phyloP scores from a whole-genome alignment of 2,888 invertebrate species.

The Minunthozetes semirufus region DNA sequence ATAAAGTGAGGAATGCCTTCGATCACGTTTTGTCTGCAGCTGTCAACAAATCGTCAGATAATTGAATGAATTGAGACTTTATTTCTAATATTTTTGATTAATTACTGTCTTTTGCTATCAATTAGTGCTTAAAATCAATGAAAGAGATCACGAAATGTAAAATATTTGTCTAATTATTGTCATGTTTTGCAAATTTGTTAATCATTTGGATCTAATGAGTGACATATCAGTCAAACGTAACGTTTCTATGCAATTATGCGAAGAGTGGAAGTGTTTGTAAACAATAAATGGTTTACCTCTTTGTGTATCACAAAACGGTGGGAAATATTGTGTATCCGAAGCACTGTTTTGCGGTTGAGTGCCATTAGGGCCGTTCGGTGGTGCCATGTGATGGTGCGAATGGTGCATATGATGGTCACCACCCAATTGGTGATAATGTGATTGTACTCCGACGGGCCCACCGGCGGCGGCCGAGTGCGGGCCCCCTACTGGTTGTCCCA shows the following conservation, averaged over 20 bases:
- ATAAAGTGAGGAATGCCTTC: no score
- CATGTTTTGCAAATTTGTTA: not conserved
- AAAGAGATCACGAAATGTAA: not conserved
- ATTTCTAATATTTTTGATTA: no score
- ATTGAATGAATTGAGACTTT: no score
- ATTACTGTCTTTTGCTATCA: not conserved
- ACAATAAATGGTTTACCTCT: conserved; percentile 1
- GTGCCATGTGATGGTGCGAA: conserved; percentile 35
- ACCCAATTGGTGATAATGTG: conserved; percentile 22
- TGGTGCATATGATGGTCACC: conserved; percentile 28
- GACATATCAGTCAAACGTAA: not conserved
- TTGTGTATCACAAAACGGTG: conserved; percentile 27
- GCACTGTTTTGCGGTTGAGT: conserved; percentile 11
- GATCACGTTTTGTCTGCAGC: no score
- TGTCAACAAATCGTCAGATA: not conserved
- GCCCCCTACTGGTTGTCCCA: not conserved
- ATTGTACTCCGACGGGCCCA: conserved; percentile 8
- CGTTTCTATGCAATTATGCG: not conserved
- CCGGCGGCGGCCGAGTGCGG: not conserved
- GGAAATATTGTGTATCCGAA: conserved; percentile 20
- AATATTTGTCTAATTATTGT: no score
- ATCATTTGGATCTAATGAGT: not conserved
- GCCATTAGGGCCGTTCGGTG: conserved; percentile 30
- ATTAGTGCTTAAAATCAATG: not conserved
- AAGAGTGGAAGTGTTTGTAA: not conserved